These are phyloP conservation scores for Odontomyia ornata DNA, from an alignment of 2,888 invertebrate species.

Conservation along the genomic window DNA sequence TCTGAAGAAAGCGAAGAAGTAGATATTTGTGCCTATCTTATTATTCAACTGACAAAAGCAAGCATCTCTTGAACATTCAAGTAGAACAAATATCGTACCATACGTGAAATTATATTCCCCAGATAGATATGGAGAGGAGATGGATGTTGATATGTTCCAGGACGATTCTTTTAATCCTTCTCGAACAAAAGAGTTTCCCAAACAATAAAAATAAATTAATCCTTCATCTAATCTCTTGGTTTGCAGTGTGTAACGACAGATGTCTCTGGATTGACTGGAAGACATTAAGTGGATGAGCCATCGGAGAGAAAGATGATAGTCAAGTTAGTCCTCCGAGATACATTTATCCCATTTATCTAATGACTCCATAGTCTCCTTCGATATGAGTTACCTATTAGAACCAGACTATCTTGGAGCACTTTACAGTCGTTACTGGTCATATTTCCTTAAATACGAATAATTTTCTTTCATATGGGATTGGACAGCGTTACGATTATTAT, in stretches of 20 bases:
- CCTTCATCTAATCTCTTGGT: conserved; percentile 9
- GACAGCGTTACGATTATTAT: no score
- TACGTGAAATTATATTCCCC: neutral
- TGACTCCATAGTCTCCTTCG: no score
- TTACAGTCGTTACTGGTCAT: no score
- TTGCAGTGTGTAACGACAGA: neutral
- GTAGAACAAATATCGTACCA: neutral
- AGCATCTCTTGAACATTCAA: conserved; percentile 20
- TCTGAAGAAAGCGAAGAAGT: neutral
- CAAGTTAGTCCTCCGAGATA: neutral
- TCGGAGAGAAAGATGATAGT: neutral
- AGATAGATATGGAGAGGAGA: neutral
- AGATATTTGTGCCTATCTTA: conserved; percentile 38
- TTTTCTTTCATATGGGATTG: no score
- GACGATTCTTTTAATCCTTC: conserved; percentile 31
- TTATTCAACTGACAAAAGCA: conserved; percentile 41
- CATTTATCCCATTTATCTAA: no score
- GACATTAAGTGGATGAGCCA: neutral
- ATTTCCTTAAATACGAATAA: no score
- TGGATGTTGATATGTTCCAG: neutral
- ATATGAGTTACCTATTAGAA: no score
- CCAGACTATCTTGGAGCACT: no score
- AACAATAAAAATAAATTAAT: conserved; percentile 34
- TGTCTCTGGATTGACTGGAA: neutral
- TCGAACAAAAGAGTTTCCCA: conserved; percentile 18